Base-by-base conservation (phyloP, 2,113 vertebrate species). In the Ramphastos sulfuratus region DNA sequence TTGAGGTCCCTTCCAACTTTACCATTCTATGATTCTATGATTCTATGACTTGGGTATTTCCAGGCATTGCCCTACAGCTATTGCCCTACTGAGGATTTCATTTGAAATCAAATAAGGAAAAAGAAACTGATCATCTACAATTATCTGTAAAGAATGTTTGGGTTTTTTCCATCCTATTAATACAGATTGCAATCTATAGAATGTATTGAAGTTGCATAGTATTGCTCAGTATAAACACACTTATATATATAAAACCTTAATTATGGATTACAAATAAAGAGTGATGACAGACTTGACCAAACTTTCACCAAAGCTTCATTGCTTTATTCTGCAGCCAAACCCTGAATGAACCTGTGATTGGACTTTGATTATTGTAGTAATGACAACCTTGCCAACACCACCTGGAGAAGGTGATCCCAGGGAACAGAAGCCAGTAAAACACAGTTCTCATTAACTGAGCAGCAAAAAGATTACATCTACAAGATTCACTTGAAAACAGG, bases 241-340 rank as follows among this genome's bases (percentile, higher is more conserved):
- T 80, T 71, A n/a, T 1, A 23, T 0, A 1, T 17, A 20, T 0
- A 0, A 15, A 82, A 59, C 2, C 3, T 67, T 81, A 4, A 0
- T 39, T 24, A 15, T 9, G 63, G 30, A 39, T 42, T 55, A 19
- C 6, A 56, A 33, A 1, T 48, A 33, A 85, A 23, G 21, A 80
- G 10, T 23, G 12, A 37, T 28, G 24, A 39, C 12, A 52, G 16
- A 35, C 9, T 76, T 58, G 16, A 42, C 5, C 20, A 77, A 85
- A 71, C 3, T 30, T 60, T 42, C 28, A 56, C 31, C 89, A 59
- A 73, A 74, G 1, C 4, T 28, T 73, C 18, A 21, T 12, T 76
- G 25, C 6, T 91, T 66, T 82, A 17, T 33, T 19, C 1, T 10
- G 19, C 19, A 85, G 20, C 6, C 44, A 87, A 89, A 59, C 4